These are phyloP conservation scores for Tenodera sinensis DNA, from an alignment of 2,888 invertebrate species.

Conservation along the genomic window DNA sequence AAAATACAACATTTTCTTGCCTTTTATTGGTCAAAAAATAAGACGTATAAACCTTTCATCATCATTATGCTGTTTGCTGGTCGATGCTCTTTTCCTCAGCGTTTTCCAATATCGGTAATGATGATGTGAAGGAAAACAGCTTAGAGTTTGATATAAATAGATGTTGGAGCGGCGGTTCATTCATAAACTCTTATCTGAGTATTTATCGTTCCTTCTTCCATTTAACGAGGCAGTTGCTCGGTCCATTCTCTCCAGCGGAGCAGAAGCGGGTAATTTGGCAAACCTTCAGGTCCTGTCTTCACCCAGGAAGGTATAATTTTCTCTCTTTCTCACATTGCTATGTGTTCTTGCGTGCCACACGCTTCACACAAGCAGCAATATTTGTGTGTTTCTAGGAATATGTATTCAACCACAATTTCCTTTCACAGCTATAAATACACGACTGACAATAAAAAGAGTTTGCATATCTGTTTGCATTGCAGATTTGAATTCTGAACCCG, in stretches of 20 bases:
- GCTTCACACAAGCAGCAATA: background rate
- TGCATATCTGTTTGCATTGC: background rate
- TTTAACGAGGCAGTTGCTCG: no score
- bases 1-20: no score
- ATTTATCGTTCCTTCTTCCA: background rate
- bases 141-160: no score
- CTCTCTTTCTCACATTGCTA: background rate
- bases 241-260: no score
- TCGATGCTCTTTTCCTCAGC: no score
- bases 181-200: background rate
- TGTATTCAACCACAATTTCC: background rate
- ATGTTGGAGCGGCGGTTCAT: background rate
- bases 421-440: background rate
- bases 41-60: no score
- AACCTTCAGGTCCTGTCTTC: background rate
- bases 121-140: no score
- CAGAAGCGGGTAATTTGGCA: background rate
- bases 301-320: background rate
- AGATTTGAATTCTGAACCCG: background rate
- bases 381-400: background rate
- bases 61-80: no score
- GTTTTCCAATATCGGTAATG: no score
- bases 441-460: background rate
- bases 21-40: no score
- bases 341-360: background rate